Base-by-base conservation (phyloP, 2,797 vertebrate genomes). In the Argentina silus region DNA sequence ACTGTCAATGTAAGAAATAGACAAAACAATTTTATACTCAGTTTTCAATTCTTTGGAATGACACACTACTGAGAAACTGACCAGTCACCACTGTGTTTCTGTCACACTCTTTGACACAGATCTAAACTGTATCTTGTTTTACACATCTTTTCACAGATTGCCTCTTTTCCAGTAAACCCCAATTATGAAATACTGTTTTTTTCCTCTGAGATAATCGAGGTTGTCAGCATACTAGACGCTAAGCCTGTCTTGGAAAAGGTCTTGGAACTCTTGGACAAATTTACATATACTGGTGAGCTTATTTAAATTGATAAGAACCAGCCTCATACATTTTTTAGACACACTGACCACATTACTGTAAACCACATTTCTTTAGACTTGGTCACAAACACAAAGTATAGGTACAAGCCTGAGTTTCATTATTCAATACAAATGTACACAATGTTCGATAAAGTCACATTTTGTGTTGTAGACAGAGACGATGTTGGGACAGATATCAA, bases 111-210 rank as follows among this genome's bases (percentile, higher is more conserved):
- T 44, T 44, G 61, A 44, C 36, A n/a, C 7, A 48, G 48, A 15
- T 5, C 11, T 77, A 42, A 76, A 48, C 66, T 12, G 56, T 48
- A 8, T 72, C 3, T 62, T 3, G 69, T 61, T 48, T 42, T 61
- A 45, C 44, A 43, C 69, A 8, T 80, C 17, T 75, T 19, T 82
- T 77, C 56, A 53, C 83, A 92, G 91, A 88, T 92, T 76, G 1
- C 86, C 12, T 76, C 78, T 19, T 91, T 92, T 62, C 11, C 3
- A 0, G 86, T 89, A 61, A 62, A 61, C 55, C 91, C 91, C 72
- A 92, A 93, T 74, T 93, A 93, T 72, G 87, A 91, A 9, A 78
- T 93, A 0, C 0, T 81, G 19, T 91, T 92, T 61, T 93, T 93
- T 74, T 87, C 90, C 7, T 73, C 87, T 19, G 68, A 79, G 0